phyloP scores from a whole-genome alignment of 2,113 vertebrate species.

The Trachemys scripta region DNA sequence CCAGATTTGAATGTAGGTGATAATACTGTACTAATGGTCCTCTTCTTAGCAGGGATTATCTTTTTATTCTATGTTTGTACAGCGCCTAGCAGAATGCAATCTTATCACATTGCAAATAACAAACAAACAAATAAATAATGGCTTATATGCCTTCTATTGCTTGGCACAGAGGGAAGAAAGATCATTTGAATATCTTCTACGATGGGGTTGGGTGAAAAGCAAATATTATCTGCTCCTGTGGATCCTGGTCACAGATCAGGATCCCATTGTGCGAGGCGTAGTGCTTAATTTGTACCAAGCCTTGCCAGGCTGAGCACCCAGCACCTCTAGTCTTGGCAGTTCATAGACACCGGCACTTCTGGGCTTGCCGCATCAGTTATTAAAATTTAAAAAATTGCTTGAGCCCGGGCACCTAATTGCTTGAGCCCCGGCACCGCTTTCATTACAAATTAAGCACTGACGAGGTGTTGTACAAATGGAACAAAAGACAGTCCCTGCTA shows the following conservation, averaged over 20 bases:
- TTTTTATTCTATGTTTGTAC: not conserved
- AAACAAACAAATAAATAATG: too few relatives aligned
- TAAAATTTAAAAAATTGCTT: too few relatives aligned
- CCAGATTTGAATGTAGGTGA: fast-evolving
- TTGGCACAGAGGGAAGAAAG: not conserved
- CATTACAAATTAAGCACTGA: too few relatives aligned
- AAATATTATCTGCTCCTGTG: not conserved
- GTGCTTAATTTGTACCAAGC: too few relatives aligned
- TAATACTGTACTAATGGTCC: not conserved
- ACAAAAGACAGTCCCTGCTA: not conserved
- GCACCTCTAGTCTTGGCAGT: too few relatives aligned
- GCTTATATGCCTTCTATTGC: not conserved
- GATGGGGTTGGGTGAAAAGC: too few relatives aligned
- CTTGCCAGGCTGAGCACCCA: too few relatives aligned
- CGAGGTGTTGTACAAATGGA: not conserved
- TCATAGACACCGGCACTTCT: too few relatives aligned
- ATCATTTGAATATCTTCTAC: not conserved
- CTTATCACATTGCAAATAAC: not conserved
- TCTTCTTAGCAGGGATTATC: not conserved
- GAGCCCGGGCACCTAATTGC: too few relatives aligned
- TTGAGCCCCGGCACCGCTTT: too few relatives aligned
- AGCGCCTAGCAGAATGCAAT: not conserved
- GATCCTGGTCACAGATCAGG: not conserved
- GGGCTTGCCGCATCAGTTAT: too few relatives aligned
- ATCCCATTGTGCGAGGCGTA: not conserved